phyloP scores from a whole-genome alignment of 2,797 vertebrate species.

The Enteromius treurensis region DNA sequence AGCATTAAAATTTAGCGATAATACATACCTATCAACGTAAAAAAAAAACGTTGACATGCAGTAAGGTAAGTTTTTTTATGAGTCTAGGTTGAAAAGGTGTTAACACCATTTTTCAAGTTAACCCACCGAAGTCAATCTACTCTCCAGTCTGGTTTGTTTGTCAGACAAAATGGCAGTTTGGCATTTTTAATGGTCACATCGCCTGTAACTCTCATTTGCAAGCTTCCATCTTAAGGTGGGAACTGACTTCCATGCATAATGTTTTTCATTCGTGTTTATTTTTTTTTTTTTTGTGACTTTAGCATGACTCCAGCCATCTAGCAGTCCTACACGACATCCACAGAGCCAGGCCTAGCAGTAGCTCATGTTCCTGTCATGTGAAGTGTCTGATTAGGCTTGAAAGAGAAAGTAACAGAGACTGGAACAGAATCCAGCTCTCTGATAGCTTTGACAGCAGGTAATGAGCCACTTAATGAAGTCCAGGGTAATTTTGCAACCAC shows the following conservation, averaged over 20 bases:
- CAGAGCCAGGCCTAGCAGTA: background rate
- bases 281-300: background rate
- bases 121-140: too few relatives aligned
- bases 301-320: background rate
- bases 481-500: conserved; percentile 50
- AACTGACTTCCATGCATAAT: background rate
- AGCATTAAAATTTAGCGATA: too few relatives aligned
- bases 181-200: too few relatives aligned
- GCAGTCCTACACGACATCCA: conserved; percentile 13
- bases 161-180: too few relatives aligned
- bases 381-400: conserved; percentile 36
- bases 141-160: too few relatives aligned
- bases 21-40: too few relatives aligned
- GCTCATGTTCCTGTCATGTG: conserved; percentile 42
- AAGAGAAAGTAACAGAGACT: conserved; percentile 22
- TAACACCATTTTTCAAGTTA: too few relatives aligned
- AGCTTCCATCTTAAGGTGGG: background rate
- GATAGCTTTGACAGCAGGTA: conserved; percentile 54
- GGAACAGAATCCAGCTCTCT: conserved; percentile 31
- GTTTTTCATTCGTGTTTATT: conserved; percentile 2
- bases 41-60: too few relatives aligned
- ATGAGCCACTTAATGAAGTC: conserved; percentile 61
- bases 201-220: too few relatives aligned
- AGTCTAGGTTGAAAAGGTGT: too few relatives aligned
- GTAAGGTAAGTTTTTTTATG: too few relatives aligned